Evolutionary conservation across 2,888 invertebrate genomes (phyloP), one percentile per base, ranked within the genome.

Genomic region (Atrina japonica): DNA sequence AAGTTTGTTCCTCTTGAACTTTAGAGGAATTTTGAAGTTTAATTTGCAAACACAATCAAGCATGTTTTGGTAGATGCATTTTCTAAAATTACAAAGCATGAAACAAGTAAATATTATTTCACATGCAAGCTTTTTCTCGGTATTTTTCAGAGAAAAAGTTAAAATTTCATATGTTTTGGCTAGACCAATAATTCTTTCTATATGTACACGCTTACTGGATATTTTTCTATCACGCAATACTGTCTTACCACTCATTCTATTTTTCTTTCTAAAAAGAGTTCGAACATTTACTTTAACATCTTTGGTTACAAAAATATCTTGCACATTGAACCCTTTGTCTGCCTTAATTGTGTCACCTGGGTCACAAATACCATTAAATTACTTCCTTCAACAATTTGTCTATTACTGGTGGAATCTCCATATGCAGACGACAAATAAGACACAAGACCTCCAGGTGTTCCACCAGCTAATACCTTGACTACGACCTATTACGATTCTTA

Each of bases 401-500:
- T 49, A 18, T 82, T 82, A 68, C 82, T 82, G 1, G 78, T 72
- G n/a, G 76, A 78, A 18, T 82, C 83, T 16, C 78, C 80, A 75
- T 78, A 83, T 14, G 73, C 68, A 27, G 61, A 49, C 11, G 81
- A 80, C n/a, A 81, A 50, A 65, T 70, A 81, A 5, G 70, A 68
- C 2, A 73, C 66, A 5, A 80, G 52, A 3, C 82, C 82, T 49
- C 78, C 81, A 40, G 83, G 80, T 30, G 77, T 74, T 11, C 49
- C n/a, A 6, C 81, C 82, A 35, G 65, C 64, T 16, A 76, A 60
- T 1, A 75, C 59, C 70, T 82, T 83, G 1, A 78, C 68, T 21
- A n/a, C n/a, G n/a, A n/a, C n/a, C n/a, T n/a, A 30, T 82, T 83
- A 21, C 79, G 60, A 49, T 83, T 83, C 61, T 81, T 83, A 53